Evolutionary conservation across 2,797 vertebrate species (phyloP).

Genomic region (Platalea minor): DNA sequence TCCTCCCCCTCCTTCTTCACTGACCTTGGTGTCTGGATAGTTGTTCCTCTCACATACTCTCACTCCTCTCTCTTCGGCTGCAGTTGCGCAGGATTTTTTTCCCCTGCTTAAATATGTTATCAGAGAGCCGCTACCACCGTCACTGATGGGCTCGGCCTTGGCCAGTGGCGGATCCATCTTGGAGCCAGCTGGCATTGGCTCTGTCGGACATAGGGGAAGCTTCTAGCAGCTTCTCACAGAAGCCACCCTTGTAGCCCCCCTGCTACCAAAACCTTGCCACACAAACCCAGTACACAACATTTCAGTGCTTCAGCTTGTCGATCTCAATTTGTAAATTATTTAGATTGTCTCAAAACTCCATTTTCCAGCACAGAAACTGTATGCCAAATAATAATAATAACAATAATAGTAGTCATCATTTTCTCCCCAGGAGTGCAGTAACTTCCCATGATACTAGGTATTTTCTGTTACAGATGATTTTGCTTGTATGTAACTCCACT

Average conservation of each 20-base stretch:
- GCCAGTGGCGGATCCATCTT: not conserved
- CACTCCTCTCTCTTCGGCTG: not conserved
- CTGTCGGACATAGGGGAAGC: not conserved
- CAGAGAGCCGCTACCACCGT: not conserved
- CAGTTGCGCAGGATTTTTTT: too few species aligned
- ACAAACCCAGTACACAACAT: not conserved
- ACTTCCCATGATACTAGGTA: not conserved
- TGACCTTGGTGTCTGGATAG: not conserved
- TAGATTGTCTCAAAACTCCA: not conserved
- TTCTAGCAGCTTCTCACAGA: not conserved
- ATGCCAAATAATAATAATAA: not conserved
- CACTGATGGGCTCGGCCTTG: not conserved
- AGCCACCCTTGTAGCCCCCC: not conserved
- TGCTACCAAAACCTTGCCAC: not conserved
- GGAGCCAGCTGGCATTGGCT: not conserved
- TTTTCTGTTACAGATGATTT: not conserved
- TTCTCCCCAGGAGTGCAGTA: not conserved
- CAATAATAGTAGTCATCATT: not conserved
- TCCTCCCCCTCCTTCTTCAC: not conserved
- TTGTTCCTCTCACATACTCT: not conserved
- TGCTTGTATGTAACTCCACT: not conserved
- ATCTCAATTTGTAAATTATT: conserved; percentile 36
- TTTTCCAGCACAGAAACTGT: not conserved
- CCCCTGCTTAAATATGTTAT: not conserved
- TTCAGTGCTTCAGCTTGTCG: conserved; percentile 12